These are phyloP conservation scores for Botia kubotai DNA, from an alignment of 2,797 vertebrate genomes.

Conservation along the genomic window DNA sequence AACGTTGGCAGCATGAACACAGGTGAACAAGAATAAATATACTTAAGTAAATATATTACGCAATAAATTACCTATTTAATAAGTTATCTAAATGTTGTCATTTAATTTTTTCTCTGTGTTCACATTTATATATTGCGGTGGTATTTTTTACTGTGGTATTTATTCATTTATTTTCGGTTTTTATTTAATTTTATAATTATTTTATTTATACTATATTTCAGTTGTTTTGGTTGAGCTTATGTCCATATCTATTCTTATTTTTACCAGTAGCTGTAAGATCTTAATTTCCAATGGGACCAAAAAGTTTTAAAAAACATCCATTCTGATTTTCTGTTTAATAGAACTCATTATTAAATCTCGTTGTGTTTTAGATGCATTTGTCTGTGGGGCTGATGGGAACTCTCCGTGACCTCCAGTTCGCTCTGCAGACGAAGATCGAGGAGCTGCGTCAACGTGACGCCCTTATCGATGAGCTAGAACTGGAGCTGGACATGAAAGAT, in stretches of 20 bases:
- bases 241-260: not conserved
- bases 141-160: not conserved
- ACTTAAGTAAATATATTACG: too few relatives aligned
- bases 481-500: slow-evolving; percentile 79
- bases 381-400: slow-evolving; percentile 64
- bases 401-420: slow-evolving; percentile 77
- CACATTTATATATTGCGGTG: too few relatives aligned
- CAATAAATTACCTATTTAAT: too few relatives aligned
- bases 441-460: slow-evolving; percentile 77
- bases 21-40: too few relatives aligned
- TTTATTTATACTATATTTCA: not conserved
- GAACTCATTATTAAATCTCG: not conserved
- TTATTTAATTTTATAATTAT: not conserved
- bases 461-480: slow-evolving; percentile 80
- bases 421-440: slow-evolving; percentile 79
- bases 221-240: not conserved
- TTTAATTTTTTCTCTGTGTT: too few relatives aligned
- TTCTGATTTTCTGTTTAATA: not conserved
- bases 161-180: not conserved
- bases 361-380: not conserved
- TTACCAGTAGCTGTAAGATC: not conserved
- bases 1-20: too few relatives aligned
- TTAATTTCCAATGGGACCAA: not conserved
- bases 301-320: not conserved
- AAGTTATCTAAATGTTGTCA: too few relatives aligned